Conservation (phyloP, 1,140 invertebrate genomes). For the Cydia fagiglandana region DNA sequence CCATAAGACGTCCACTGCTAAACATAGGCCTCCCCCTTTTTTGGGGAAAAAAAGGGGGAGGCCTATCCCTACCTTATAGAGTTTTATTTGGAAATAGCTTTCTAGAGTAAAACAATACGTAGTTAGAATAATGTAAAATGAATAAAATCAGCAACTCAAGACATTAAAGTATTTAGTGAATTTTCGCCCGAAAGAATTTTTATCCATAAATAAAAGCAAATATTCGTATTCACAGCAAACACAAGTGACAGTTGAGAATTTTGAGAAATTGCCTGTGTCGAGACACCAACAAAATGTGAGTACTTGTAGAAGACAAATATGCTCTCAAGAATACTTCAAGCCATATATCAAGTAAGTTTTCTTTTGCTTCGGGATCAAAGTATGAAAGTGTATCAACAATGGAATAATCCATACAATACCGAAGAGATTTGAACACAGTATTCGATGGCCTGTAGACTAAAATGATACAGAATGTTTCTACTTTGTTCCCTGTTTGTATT, state of each 20-base stretch:
- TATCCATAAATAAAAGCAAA: not conserved
- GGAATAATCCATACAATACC: not conserved
- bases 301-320: slow-evolving; percentile 5
- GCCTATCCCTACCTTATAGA: no score
- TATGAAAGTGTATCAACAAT: slow-evolving; percentile 3
- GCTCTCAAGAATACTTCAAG: slow-evolving; percentile 6
- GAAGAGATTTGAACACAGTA: not conserved
- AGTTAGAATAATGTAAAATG: no score
- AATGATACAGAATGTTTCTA: no score
- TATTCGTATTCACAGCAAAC: not conserved
- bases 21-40: no score
- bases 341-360: slow-evolving; percentile 3
- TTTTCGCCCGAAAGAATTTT: not conserved
- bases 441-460: no score
- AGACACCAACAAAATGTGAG: not conserved
- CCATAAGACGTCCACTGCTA: no score
- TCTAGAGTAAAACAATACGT: no score
- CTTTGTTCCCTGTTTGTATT: no score
- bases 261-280: slow-evolving; percentile 7
- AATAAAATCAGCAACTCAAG: not conserved
- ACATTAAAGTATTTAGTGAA: not conserved
- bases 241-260: slow-evolving; percentile 6
- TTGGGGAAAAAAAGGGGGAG: no score
- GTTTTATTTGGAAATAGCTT: no score
- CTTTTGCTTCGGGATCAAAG: not conserved